phyloP scores from a whole-genome alignment of 2,888 invertebrate species.

The Microchrysa polita region DNA sequence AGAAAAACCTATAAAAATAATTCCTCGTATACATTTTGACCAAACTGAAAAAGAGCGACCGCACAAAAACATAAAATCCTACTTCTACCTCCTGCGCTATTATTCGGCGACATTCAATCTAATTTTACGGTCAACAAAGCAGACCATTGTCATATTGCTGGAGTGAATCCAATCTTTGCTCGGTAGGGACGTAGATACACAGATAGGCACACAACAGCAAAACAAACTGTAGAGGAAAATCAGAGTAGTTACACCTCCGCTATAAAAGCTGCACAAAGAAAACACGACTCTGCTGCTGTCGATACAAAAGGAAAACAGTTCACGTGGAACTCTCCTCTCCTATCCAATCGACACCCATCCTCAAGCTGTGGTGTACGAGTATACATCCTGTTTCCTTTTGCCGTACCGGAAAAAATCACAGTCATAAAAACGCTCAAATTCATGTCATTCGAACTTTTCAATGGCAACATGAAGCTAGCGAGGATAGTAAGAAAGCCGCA shows the following conservation, averaged over 20 bases:
- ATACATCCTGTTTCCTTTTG: background rate
- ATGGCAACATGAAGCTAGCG: background rate
- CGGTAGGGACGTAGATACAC: background rate
- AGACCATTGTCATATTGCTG: constrained; percentile 18
- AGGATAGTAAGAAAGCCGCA: background rate
- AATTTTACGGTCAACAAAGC: constrained; percentile 32
- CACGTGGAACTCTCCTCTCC: too few species aligned
- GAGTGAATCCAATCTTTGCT: constrained; percentile 23
- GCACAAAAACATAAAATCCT: background rate
- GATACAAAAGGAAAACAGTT: too few species aligned
- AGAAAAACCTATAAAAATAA: background rate
- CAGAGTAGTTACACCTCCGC: background rate
- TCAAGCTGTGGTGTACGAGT: too few species aligned
- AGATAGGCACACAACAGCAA: background rate
- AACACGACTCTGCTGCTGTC: too few species aligned
- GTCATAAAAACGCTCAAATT: constrained; percentile 14
- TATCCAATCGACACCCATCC: too few species aligned
- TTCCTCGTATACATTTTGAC: constrained; percentile 6
- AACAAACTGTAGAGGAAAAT: background rate
- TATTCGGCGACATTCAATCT: constrained; percentile 2
- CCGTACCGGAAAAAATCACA: background rate
- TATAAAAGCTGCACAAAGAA: constrained; percentile 15
- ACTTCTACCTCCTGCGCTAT: background rate
- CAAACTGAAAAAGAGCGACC: background rate
- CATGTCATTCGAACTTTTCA: constrained; percentile 1